Percentiles rank a stretch among this genome's conserved stretches.
phyloP scores from a whole-genome alignment of 2,113 vertebrate genomes.

The Scartelaos histophorus region DNA sequence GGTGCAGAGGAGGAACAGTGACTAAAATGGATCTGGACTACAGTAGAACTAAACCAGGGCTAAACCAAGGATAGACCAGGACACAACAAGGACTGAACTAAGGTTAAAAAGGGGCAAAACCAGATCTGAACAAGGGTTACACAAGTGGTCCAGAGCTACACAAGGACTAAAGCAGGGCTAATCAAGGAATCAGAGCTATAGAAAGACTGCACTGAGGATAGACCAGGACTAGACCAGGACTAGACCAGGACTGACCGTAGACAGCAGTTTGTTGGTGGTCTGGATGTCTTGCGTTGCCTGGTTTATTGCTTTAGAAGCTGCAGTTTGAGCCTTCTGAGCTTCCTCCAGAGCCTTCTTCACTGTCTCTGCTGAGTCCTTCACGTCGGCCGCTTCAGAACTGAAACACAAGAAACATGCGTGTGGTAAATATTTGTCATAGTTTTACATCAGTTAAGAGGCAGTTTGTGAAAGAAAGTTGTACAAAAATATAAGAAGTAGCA shows the following conservation, averaged over 20 bases:
- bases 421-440: too few species aligned
- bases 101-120: not conserved
- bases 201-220: not conserved
- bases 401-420: not conserved
- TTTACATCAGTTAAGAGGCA: too few species aligned
- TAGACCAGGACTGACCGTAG: slow-evolving; percentile 72
- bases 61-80: not conserved
- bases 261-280: slow-evolving; percentile 87
- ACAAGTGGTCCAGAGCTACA: too few species aligned
- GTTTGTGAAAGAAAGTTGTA: too few species aligned
- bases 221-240: not conserved
- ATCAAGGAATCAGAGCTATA: not conserved
- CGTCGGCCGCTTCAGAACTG: slow-evolving; percentile 86
- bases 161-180: not conserved
- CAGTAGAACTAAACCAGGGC: not conserved
- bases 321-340: slow-evolving; percentile 85
- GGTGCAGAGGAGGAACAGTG: not conserved
- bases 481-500: too few species aligned
- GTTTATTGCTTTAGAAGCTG: slow-evolving; percentile 87
- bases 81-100: not conserved
- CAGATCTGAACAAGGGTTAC: not conserved
- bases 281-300: slow-evolving; percentile 88
- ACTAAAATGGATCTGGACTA: not conserved
- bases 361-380: slow-evolving; percentile 84
- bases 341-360: slow-evolving; percentile 89